A percentile compares a stretch with the other conserved stretches of the same genome.
These are phyloP conservation scores for Dipodomys stephensi DNA, from an alignment of 2,113 vertebrate species.

Conservation along the genomic window DNA sequence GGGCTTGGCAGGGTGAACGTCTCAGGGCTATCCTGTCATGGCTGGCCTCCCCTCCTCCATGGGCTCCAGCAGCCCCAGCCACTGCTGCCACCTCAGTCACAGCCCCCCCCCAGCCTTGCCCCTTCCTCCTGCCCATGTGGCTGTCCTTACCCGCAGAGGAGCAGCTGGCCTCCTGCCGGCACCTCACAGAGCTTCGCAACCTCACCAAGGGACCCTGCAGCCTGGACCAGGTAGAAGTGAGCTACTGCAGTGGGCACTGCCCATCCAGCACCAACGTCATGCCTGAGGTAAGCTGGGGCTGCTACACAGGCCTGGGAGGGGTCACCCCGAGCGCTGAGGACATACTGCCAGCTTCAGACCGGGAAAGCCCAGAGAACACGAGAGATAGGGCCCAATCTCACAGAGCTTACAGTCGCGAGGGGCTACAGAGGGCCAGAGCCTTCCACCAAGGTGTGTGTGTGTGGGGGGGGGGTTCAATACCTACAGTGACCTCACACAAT, in stretches of 20 bases:
- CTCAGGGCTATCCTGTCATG: neutral
- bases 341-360: neutral
- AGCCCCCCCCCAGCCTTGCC: neutral
- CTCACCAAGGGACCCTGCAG: constrained; percentile 92
- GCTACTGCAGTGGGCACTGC: constrained; percentile 92
- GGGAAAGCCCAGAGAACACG: neutral
- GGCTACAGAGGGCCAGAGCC: neutral
- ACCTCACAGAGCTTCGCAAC: constrained; percentile 90
- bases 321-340: neutral
- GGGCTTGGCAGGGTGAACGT: neutral
- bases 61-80: neutral
- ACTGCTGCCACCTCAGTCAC: neutral
- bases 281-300: constrained; percentile 87
- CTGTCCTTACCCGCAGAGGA: constrained; percentile 81
- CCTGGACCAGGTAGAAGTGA: constrained; percentile 92
- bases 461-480: no score
- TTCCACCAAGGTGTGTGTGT: neutral
- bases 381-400: neutral
- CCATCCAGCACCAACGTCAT: constrained; percentile 91
- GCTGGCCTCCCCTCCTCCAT: neutral
- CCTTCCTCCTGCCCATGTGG: neutral
- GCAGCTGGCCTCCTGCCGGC: constrained; percentile 85
- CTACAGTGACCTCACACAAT: neutral
- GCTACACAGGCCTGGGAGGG: rapidly evolving
- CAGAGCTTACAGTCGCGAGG: neutral